Conservation (phyloP, 2,797 vertebrate species). For the Artibeus lituratus region DNA sequence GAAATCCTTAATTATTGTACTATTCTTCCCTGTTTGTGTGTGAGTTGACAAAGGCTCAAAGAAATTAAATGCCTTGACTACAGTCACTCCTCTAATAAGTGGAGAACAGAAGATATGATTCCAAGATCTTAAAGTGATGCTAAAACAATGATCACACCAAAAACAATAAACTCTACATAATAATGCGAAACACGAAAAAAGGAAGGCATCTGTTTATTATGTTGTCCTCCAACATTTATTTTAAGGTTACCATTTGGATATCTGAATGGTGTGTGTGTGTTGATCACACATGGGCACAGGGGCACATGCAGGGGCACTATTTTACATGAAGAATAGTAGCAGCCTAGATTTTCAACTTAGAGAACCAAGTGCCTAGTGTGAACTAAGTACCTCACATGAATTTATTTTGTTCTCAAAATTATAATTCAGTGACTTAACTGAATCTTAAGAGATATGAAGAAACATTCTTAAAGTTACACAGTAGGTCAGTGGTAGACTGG, state of each 20-base stretch:
- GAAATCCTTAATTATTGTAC: not conserved
- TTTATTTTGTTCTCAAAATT: constrained; percentile 29
- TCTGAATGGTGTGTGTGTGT: not conserved
- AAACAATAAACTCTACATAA: not conserved
- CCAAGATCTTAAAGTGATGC: not conserved
- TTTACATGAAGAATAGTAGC: not conserved
- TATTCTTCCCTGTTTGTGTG: not conserved
- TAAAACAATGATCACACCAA: not conserved
- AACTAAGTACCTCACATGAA: not conserved
- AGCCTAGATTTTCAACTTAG: not conserved
- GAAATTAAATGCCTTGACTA: not conserved
- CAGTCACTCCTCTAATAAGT: not conserved
- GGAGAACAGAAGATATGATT: not conserved
- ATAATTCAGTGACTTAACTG: not conserved
- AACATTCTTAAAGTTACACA: not conserved
- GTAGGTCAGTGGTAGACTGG: not conserved
- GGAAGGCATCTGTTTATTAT: not conserved
- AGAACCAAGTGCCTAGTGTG: not conserved
- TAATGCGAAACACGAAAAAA: not conserved
- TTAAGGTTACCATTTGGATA: not conserved
- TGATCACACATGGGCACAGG: not conserved
- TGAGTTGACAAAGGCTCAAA: not conserved
- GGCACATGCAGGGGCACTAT: not conserved
- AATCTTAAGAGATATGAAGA: not conserved
- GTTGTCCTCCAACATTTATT: not conserved